phyloP scores from a whole-genome alignment of 2,797 vertebrate genomes.

The Buceros bicornis region DNA sequence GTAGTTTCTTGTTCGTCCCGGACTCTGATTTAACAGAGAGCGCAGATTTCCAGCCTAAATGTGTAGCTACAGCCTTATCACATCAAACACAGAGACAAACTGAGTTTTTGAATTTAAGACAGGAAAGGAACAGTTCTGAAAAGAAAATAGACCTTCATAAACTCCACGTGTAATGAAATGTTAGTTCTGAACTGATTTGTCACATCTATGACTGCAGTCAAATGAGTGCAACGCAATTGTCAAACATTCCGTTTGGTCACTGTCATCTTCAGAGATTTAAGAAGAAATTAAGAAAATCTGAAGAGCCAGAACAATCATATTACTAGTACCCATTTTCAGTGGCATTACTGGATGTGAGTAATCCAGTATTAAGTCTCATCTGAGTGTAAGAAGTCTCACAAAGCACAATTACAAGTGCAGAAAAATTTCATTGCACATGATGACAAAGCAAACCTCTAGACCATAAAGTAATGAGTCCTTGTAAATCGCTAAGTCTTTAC shows the following conservation, averaged over 20 bases:
- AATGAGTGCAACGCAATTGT: neutral
- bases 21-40: neutral
- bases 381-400: neutral
- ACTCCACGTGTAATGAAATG: neutral
- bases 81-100: neutral
- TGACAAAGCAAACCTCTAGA: neutral
- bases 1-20: neutral
- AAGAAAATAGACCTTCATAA: constrained; percentile 39
- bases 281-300: neutral
- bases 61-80: neutral
- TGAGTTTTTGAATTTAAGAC: neutral
- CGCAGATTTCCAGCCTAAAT: neutral
- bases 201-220: neutral
- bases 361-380: neutral
- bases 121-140: neutral
- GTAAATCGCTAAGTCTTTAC: neutral
- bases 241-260: neutral
- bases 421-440: neutral
- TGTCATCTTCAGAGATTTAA: neutral
- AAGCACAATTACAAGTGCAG: neutral
- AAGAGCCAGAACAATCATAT: neutral
- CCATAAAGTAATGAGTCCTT: neutral
- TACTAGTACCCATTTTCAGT: neutral
- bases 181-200: constrained; percentile 13
- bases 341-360: neutral